Conservation (phyloP, 2,797 vertebrate species). For the Brachyrhaphis roseni region DNA sequence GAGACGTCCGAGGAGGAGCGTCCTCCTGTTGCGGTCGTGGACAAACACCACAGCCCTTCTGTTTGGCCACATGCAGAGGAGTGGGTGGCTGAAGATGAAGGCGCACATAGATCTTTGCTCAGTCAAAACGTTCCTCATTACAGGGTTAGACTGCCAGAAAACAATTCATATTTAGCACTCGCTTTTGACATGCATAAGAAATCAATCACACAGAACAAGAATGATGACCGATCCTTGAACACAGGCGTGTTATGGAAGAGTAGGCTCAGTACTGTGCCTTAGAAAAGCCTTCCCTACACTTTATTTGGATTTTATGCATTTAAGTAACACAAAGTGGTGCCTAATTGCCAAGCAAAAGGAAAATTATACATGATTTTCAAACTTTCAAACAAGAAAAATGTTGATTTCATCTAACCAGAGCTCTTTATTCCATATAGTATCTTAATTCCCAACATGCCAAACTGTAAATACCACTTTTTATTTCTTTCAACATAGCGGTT, state of each 20-base stretch:
- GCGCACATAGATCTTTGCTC: slow-evolving; percentile 48
- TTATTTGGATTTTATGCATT: neutral
- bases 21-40: slow-evolving; percentile 83
- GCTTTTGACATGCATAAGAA: slow-evolving; percentile 48
- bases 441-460: neutral
- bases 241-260: slow-evolving; percentile 30
- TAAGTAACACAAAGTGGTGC: neutral
- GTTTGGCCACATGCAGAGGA: slow-evolving; percentile 82
- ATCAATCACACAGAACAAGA: slow-evolving; percentile 23
- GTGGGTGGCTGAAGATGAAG: slow-evolving; percentile 64
- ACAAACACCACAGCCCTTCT: slow-evolving; percentile 77
- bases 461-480: neutral
- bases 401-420: neutral
- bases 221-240: slow-evolving; percentile 32
- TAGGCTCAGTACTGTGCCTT: neutral
- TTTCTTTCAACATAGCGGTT: neutral
- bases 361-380: neutral
- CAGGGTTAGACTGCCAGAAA: slow-evolving; percentile 33
- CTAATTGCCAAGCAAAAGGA: neutral
- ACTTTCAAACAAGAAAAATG: neutral
- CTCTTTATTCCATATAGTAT: neutral
- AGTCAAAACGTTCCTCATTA: slow-evolving; percentile 49
- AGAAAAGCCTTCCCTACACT: neutral
- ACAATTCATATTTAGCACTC: slow-evolving; percentile 42
- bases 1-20: slow-evolving; percentile 74